A percentile compares a stretch with the other conserved stretches of the same genome.
Conservation (phyloP, 2,797 vertebrate genomes). For the Silurus lanzhouensis region DNA sequence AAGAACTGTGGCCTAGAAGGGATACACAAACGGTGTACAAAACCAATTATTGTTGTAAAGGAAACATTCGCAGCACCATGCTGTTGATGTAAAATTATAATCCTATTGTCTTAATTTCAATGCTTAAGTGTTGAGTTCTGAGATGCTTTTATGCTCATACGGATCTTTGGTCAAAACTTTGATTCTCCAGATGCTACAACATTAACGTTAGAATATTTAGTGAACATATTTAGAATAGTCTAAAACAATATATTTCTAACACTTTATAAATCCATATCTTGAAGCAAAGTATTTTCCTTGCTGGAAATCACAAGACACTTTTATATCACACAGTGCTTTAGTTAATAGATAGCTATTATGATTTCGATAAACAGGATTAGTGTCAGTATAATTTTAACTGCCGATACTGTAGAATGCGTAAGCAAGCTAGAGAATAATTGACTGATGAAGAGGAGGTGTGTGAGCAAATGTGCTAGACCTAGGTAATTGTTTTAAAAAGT, state of each 20-base stretch:
- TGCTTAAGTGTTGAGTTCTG: background rate
- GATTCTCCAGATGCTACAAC: background rate
- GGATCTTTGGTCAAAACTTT: background rate
- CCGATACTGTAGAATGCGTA: background rate
- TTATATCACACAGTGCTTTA: background rate
- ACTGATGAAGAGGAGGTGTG: background rate
- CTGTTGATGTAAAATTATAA: background rate
- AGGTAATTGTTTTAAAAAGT: background rate
- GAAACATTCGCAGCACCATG: too few species aligned
- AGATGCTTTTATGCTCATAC: background rate
- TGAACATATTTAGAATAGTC: background rate
- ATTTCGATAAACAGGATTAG: background rate
- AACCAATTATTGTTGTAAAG: background rate
- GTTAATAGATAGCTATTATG: constrained; percentile 1
- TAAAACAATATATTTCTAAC: background rate
- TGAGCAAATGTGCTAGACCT: too few species aligned
- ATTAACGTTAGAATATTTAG: background rate
- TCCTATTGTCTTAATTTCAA: background rate
- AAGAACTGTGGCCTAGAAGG: background rate
- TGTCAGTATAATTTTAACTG: background rate
- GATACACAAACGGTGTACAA: background rate
- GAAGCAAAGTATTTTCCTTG: background rate
- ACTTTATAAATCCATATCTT: background rate
- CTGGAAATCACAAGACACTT: background rate
- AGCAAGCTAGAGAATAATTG: background rate